Conservation (phyloP, 1,140 invertebrate genomes). For the Idris sp. region DNA sequence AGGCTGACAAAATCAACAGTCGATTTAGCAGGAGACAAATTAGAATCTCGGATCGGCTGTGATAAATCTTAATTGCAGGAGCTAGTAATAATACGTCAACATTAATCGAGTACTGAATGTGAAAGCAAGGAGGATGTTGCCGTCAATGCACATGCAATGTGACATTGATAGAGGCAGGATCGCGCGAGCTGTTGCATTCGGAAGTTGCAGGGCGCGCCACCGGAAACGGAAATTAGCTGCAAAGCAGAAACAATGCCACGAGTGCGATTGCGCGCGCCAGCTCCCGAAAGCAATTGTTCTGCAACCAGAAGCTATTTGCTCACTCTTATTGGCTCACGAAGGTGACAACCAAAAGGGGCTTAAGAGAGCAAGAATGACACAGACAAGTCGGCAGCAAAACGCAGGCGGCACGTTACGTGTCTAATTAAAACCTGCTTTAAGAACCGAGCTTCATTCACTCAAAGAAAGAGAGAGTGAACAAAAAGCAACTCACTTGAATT, state of each 20-base stretch:
- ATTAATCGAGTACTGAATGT: conserved; percentile 21
- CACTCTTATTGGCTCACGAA: conserved; percentile 27
- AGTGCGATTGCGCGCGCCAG: conserved; percentile 31
- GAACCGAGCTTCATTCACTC: too few relatives aligned
- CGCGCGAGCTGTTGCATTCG: conserved; percentile 60
- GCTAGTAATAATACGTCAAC: conserved; percentile 19
- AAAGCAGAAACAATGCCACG: conserved; percentile 66
- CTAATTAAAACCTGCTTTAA: too few relatives aligned
- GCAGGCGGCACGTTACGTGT: too few relatives aligned
- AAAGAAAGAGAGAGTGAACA: too few relatives aligned
- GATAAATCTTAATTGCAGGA: conserved; percentile 18
- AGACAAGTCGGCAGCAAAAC: too few relatives aligned
- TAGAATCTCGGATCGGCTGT: too few relatives aligned
- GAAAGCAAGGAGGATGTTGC: conserved; percentile 8
- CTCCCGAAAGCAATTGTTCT: conserved; percentile 57
- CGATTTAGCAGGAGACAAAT: too few relatives aligned
- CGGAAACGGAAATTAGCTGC: conserved; percentile 75
- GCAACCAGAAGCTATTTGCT: conserved; percentile 36
- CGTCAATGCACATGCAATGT: conserved; percentile 21
- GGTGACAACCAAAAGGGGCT: conserved; percentile 22
- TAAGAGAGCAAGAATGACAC: conserved; percentile 11
- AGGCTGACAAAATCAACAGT: too few relatives aligned
- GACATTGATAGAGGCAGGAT: conserved; percentile 36
- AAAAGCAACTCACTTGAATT: too few relatives aligned
- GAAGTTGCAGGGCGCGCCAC: conserved; percentile 67